Conservation (phyloP, 2,888 invertebrate species). For the Pseudanteris insignis region DNA sequence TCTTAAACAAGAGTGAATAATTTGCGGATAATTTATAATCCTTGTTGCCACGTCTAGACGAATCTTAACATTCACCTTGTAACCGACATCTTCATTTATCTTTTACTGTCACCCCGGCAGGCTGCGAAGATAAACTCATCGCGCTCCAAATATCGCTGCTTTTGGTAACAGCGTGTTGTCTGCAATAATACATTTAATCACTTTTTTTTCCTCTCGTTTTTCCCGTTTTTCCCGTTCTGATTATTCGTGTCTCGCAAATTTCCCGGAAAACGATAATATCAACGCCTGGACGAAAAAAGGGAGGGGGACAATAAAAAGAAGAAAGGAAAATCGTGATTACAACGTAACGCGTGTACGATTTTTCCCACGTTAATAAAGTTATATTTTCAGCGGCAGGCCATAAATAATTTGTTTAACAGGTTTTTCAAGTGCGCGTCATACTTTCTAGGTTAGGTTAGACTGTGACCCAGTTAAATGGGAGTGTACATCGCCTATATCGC, state of each 20-base stretch:
- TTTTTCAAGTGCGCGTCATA: constrained; percentile 24
- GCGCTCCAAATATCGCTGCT: constrained; percentile 6
- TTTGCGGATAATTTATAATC: too few species aligned
- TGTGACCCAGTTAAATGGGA: constrained; percentile 35
- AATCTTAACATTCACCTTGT: constrained; percentile 21
- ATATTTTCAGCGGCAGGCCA: constrained; percentile 3
- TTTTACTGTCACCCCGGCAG: constrained; percentile 11
- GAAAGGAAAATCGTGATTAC: not conserved
- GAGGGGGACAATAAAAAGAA: too few species aligned
- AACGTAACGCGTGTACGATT: not conserved
- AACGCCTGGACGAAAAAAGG: too few species aligned
- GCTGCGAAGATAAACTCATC: constrained; percentile 10
- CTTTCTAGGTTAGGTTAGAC: constrained; percentile 32
- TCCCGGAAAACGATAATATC: too few species aligned
- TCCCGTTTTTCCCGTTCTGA: too few species aligned
- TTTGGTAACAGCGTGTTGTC: constrained; percentile 3
- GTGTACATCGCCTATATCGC: constrained; percentile 12
- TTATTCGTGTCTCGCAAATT: too few species aligned
- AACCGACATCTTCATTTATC: constrained; percentile 23
- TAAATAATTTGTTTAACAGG: constrained; percentile 36
- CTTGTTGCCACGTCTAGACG: constrained; percentile 30
- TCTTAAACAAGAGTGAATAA: too few species aligned
- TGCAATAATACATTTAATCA: constrained; percentile 1
- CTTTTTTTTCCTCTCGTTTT: too few species aligned
- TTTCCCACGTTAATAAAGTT: constrained; percentile 31